Evolutionary conservation across 2,113 vertebrate species (phyloP), one percentile per base, ranked within the genome.

Genomic region (Cinclus cinclus): DNA sequence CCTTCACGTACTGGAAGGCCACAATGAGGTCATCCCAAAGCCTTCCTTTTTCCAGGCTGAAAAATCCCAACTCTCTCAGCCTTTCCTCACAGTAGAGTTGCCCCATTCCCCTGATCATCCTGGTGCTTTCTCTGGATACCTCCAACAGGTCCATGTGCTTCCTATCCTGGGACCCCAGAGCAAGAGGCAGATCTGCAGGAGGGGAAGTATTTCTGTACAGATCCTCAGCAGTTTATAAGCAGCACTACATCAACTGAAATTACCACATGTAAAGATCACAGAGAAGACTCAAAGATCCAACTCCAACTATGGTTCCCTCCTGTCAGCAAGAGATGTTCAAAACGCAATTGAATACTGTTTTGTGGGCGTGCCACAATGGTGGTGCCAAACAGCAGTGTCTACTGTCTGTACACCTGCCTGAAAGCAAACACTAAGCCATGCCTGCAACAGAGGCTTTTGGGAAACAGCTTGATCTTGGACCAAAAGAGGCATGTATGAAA

Each of bases 321-420:
- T 15, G 41, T 44, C 64, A 55, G 64, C 56, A 52, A 35, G n/a
- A 86, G 35, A 49, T 37, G 21, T 15, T 63, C 27, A 69, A 46
- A 76, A 50, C 50, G 53, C 62, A 83, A 37, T 31, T 4, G 0
- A 58, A 67, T 12, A 39, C 13, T 47, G 18, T 65, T 59, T 30
- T 42, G 42, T 71, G 91, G 69, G 25, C 0, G 0, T 25, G 19
- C 55, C 68, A 39, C 0, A 1, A 23, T 11, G 55, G 33, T 0
- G 3, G 59, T 9, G 22, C 60, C 20, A 74, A 37, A 13, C 76
- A 70, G 80, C 46, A 20, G 53, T 2, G 17, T 24, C 59, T 88
- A 58, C 75, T 83, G 25, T 17, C 80, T 63, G 73, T 27, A 23
- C 67, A 62, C 67, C 88, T 80, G 53, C 67, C 90, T 55, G 52